A percentile compares a stretch with the other conserved stretches of the same genome.
These are phyloP conservation scores for Onchidella celtica DNA, from an alignment of 2,888 invertebrate species.

Conservation along the genomic window DNA sequence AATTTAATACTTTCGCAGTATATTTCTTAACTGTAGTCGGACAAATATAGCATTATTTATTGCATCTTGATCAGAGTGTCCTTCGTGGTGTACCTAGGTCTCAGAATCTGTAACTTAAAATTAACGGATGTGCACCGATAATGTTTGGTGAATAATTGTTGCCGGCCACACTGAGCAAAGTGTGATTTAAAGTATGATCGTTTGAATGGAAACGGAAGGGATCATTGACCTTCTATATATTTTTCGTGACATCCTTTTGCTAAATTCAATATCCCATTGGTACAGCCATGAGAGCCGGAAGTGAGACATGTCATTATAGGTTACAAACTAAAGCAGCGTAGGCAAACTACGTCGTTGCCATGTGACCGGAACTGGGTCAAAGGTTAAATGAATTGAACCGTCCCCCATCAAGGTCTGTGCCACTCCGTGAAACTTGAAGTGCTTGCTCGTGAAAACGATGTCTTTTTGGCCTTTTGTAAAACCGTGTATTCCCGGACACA, in stretches of 20 bases:
- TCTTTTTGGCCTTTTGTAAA: background rate
- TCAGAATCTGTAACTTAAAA: no score
- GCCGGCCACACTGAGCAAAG: no score
- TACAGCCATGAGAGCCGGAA: background rate
- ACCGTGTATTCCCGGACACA: background rate
- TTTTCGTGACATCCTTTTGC: background rate
- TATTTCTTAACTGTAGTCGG: no score
- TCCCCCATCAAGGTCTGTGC: background rate
- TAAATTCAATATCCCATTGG: background rate
- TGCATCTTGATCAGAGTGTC: no score
- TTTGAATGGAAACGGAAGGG: no score
- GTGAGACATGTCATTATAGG: background rate
- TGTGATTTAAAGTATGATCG: no score
- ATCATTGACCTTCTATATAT: no score
- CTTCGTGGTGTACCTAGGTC: no score
- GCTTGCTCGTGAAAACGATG: background rate
- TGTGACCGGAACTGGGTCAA: slow-evolving; percentile 9
- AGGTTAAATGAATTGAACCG: background rate
- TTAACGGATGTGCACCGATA: no score
- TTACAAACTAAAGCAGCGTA: background rate
- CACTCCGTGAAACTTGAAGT: background rate
- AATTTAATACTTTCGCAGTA: no score
- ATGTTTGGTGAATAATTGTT: no score
- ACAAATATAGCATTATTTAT: no score
- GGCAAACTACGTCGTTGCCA: background rate